phyloP scores from a whole-genome alignment of 1,140 invertebrate genomes.

The Atta texana region DNA sequence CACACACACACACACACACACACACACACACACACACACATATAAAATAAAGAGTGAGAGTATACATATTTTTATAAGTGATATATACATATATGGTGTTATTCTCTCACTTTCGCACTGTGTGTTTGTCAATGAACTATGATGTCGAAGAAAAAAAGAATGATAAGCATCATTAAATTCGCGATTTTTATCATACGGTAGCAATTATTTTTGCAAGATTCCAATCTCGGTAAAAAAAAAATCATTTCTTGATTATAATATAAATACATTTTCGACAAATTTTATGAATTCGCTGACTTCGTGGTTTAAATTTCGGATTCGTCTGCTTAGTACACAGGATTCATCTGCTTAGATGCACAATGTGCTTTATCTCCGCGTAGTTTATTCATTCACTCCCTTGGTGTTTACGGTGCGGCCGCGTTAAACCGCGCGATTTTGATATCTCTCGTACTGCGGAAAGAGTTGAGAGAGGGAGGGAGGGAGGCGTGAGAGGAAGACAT shows the following conservation, averaged over 20 bases:
- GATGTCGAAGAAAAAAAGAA: conserved; percentile 22
- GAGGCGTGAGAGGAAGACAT: not conserved
- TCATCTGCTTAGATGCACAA: not conserved
- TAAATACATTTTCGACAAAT: not conserved
- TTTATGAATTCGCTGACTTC: not conserved
- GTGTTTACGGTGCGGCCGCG: conserved; percentile 18
- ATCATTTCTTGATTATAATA: not conserved
- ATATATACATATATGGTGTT: not conserved
- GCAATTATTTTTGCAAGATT: not conserved
- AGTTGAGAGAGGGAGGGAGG: not conserved
- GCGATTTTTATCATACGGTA: not conserved
- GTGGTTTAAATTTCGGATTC: conserved; percentile 2
- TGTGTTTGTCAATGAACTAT: not conserved
- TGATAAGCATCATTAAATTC: not conserved
- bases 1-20: no score
- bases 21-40: not conserved
- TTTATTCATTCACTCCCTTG: conserved; percentile 7
- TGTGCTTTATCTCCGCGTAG: not conserved
- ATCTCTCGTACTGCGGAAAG: conserved; percentile 36
- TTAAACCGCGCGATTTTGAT: conserved; percentile 45
- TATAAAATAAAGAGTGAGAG: not conserved
- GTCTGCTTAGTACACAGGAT: not conserved
- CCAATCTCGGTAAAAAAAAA: no score
- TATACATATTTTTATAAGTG: no score
- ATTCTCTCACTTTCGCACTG: not conserved